Evolutionary conservation across 2,888 invertebrate species (phyloP).

Genomic region (Orchestes rusci): DNA sequence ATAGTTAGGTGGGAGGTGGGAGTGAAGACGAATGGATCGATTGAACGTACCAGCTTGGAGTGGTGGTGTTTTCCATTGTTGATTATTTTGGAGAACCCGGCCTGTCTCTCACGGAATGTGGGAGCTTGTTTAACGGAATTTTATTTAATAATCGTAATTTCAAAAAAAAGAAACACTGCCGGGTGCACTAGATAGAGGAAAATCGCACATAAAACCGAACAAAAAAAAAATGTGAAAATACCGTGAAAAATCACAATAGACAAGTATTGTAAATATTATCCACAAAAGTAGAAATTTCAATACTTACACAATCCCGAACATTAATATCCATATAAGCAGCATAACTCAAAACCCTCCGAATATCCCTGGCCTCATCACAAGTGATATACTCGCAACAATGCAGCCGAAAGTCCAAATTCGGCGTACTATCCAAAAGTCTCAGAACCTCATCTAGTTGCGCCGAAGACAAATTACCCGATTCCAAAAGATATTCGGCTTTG

Average conservation of each 20-base stretch:
- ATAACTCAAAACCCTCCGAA: slow-evolving; percentile 31
- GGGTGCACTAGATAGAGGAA: no score
- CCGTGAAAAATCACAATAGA: no score
- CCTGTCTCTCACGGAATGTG: no score
- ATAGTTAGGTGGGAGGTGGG: no score
- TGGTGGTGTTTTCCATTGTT: no score
- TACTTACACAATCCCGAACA: slow-evolving; percentile 16
- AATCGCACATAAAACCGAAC: no score
- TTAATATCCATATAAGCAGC: slow-evolving; percentile 23
- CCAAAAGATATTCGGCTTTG: slow-evolving; percentile 41
- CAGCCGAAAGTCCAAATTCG: slow-evolving; percentile 43
- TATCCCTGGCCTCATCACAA: slow-evolving; percentile 23
- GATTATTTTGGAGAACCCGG: no score
- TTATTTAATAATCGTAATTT: background rate
- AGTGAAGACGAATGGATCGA: no score
- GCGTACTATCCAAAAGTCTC: slow-evolving; percentile 41
- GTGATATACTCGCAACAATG: slow-evolving; percentile 38
- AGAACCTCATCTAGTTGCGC: slow-evolving; percentile 41
- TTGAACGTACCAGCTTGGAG: no score
- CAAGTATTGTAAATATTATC: no score
- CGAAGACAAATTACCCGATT: slow-evolving; percentile 31
- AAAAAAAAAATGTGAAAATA: no score
- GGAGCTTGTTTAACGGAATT: no score
- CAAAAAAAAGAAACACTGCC: background rate
- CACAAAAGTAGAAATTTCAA: slow-evolving; percentile 1